These are phyloP conservation scores for Drosophila subsilvestris DNA, from an alignment of 2,888 invertebrate species.

Conservation along the genomic window DNA sequence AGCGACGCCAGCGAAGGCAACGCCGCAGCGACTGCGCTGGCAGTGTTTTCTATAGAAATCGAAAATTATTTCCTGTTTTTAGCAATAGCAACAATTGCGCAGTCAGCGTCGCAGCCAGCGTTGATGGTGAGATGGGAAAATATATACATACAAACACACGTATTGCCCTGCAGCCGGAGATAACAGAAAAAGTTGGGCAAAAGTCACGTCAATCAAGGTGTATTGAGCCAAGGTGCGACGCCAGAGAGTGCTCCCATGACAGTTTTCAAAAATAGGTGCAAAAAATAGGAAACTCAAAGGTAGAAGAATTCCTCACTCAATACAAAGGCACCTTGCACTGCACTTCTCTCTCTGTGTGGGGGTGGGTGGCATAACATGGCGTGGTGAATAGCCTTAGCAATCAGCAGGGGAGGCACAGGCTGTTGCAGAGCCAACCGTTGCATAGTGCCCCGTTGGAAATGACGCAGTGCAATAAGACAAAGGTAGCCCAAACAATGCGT, in stretches of 20 bases:
- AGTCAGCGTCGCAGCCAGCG: background rate
- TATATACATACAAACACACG: background rate
- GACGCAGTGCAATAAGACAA: conserved; percentile 37
- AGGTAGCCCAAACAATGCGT: conserved; percentile 40
- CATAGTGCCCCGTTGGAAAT: conserved; percentile 13
- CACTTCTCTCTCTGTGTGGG: no score
- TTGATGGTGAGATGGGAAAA: conserved; percentile 24
- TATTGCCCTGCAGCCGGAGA: conserved; percentile 18
- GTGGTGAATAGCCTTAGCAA: background rate
- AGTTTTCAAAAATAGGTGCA: no score
- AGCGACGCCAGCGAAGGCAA: conserved; percentile 28
- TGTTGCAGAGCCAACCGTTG: no score
- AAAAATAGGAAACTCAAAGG: no score
- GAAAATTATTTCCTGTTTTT: conserved; percentile 70
- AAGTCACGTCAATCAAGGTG: background rate
- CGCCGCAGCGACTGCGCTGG: background rate
- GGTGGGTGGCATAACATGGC: background rate
- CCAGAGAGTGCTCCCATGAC: background rate
- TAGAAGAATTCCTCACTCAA: no score
- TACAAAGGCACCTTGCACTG: no score
- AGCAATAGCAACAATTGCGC: conserved; percentile 26
- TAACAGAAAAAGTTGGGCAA: conserved; percentile 19
- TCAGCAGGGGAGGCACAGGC: no score
- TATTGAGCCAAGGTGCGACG: background rate
- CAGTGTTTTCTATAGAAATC: conserved; percentile 56